Evolutionary conservation across 2,888 invertebrate species (phyloP), one percentile per base, ranked within the genome.

Genomic region (Diaprepes abbreviatus): DNA sequence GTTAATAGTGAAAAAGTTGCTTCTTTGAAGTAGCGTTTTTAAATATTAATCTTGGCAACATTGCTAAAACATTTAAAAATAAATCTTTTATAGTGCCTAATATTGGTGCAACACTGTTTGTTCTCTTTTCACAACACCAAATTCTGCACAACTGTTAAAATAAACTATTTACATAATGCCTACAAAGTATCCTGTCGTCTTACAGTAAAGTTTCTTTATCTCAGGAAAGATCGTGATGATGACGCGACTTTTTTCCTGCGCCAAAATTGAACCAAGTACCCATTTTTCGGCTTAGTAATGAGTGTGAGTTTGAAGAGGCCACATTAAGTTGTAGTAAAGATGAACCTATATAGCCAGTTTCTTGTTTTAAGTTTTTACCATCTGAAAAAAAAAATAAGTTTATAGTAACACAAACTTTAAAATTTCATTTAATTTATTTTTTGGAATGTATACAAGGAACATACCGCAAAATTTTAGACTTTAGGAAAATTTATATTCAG

Each of bases 251-350:
- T 77, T 87, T 87, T 78, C 84, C 85, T 74, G 85, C 85, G 54
- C 87, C 87, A 75, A 88, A 88, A 50, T 85, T 88, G 76, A 88
- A 88, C 88, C 88, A 88, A 14, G 87, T 87, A 60, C 87, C 88
- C 71, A 88, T 86, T 79, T 87, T 87, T 38, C 87, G 83, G 45
- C 88, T 87, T 74, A 88, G 77, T 17, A 66, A 48, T 6, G 70
- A 70, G 12, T 87, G 87, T 60, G 84, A 83, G 55, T 82, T 82
- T 19, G 84, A 81, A 12, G 80, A 72, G 73, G 76, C 71, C 17
- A 79, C 75, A 72, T 81, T 82, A 43, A 82, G 75, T 59, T 84
- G 84, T 36, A 83, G 80, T 71, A 81, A 80, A 59, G 86, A 83
- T 63, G 86, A 83, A 60, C 85, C 84, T 74, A 85, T 83, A 75